Conservation (phyloP, 2,888 invertebrate species). For the Trichogramma dendrolimi region DNA sequence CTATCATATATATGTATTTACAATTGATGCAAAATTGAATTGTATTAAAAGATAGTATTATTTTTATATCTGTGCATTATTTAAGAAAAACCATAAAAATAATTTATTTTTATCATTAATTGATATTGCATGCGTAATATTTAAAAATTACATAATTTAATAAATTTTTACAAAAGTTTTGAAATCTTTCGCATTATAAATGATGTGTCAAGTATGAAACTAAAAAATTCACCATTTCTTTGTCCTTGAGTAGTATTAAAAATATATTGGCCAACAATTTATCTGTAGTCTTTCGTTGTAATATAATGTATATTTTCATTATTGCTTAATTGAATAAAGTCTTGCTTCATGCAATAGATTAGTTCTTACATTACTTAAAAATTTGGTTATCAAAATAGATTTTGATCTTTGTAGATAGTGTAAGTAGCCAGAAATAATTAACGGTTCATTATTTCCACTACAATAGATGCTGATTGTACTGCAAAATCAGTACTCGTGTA, state of each 20-base stretch:
- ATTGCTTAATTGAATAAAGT: conserved; percentile 18
- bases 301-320: conserved; percentile 22
- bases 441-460: conserved; percentile 18
- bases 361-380: conserved; percentile 21
- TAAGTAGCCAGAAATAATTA: conserved; percentile 22
- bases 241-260: conserved; percentile 26
- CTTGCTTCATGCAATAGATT: conserved; percentile 20
- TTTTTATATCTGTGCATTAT: background rate
- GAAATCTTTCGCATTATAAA: conserved; percentile 11
- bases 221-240: conserved; percentile 28
- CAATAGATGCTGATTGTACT: conserved; percentile 19
- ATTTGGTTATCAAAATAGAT: conserved; percentile 28
- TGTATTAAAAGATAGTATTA: conserved; percentile 2
- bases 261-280: conserved; percentile 24
- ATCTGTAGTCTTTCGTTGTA: conserved; percentile 29
- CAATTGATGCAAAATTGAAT: conserved; percentile 15
- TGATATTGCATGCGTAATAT: conserved; percentile 27
- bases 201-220: conserved; percentile 28
- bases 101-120: conserved; percentile 17
- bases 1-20: conserved; percentile 14
- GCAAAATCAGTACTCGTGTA: conserved; percentile 16
- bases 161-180: conserved; percentile 4
- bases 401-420: conserved; percentile 28
- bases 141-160: conserved; percentile 28
- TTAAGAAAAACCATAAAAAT: conserved; percentile 18